Conservation (phyloP, 2,797 vertebrate genomes). For the Salarias fasciatus region DNA sequence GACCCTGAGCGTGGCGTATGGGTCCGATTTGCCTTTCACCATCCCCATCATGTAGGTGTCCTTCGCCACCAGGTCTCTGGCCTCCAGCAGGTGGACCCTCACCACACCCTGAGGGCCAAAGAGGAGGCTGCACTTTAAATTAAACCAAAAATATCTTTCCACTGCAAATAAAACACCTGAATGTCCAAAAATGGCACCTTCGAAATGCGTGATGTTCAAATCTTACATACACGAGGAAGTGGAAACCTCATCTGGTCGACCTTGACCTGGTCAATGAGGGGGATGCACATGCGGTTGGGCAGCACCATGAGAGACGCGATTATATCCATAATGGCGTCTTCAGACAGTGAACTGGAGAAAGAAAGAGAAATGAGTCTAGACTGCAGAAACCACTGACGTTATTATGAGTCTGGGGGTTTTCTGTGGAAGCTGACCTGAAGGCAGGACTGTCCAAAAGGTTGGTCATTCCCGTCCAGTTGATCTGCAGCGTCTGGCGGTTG, state of each 20-base stretch:
- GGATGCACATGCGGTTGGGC: conserved; percentile 93
- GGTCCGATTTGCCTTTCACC: conserved; percentile 94
- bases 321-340: conserved; percentile 88
- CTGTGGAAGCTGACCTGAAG: conserved; percentile 84
- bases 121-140: too few relatives aligned
- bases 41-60: conserved; percentile 91
- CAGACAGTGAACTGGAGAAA: conserved; percentile 87
- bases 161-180: too few relatives aligned
- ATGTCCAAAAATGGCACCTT: too few relatives aligned
- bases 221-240: conserved; percentile 87
- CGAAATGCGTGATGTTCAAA: too few relatives aligned
- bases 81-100: conserved; percentile 89
- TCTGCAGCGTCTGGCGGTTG: conserved; percentile 85
- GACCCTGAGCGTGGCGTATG: conserved; percentile 87
- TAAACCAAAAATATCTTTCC: too few relatives aligned
- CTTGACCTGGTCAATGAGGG: conserved; percentile 91
- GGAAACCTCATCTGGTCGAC: conserved; percentile 91
- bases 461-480: conserved; percentile 96
- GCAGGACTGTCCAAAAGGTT: conserved; percentile 92
- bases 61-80: conserved; percentile 88
- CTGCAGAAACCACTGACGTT: not conserved
- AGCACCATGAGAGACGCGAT: conserved; percentile 92
- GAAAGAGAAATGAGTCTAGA: not conserved
- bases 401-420: not conserved
- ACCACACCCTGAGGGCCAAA: conserved; percentile 88